Percentiles rank a stretch among this genome's conserved stretches.
Evolutionary conservation across 1,140 invertebrate genomes (phyloP).

Genomic region (Platyura marginata): DNA sequence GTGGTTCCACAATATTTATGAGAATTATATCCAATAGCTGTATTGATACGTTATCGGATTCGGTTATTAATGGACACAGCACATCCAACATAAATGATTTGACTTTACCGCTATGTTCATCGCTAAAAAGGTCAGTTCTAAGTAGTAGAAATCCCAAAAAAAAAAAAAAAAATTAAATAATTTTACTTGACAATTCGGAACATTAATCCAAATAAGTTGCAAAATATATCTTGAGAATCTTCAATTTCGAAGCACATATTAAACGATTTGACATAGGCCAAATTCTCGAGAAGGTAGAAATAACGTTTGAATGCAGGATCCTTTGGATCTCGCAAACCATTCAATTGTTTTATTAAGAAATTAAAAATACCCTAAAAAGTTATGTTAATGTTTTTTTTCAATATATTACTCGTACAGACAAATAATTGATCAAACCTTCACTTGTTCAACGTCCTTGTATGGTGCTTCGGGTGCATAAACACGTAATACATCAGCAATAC

Average conservation of each 20-base stretch:
- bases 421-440: slow-evolving; percentile 47
- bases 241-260: slow-evolving; percentile 98
- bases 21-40: slow-evolving; percentile 88
- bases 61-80: slow-evolving; percentile 79
- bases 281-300: slow-evolving; percentile 88
- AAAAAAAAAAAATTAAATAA: too few relatives aligned
- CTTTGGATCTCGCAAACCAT: slow-evolving; percentile 87
- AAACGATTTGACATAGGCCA: slow-evolving; percentile 96
- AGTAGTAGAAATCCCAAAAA: too few relatives aligned
- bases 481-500: slow-evolving; percentile 88
- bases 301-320: slow-evolving; percentile 95
- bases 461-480: slow-evolving; percentile 98
- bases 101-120: slow-evolving; percentile 89
- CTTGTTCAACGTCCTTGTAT: slow-evolving; percentile 86
- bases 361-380: too few relatives aligned
- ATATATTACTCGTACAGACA: not conserved
- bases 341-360: slow-evolving; percentile 88
- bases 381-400: too few relatives aligned
- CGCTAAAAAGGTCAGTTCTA: slow-evolving; percentile 54
- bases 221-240: slow-evolving; percentile 94
- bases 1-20: slow-evolving; percentile 89
- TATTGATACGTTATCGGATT: slow-evolving; percentile 87
- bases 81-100: slow-evolving; percentile 95
- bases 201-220: slow-evolving; percentile 83
- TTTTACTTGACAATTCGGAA: slow-evolving; percentile 87